These are phyloP conservation scores for Trachops cirrhosus DNA, from an alignment of 2,797 vertebrate genomes.

Conservation along the genomic window DNA sequence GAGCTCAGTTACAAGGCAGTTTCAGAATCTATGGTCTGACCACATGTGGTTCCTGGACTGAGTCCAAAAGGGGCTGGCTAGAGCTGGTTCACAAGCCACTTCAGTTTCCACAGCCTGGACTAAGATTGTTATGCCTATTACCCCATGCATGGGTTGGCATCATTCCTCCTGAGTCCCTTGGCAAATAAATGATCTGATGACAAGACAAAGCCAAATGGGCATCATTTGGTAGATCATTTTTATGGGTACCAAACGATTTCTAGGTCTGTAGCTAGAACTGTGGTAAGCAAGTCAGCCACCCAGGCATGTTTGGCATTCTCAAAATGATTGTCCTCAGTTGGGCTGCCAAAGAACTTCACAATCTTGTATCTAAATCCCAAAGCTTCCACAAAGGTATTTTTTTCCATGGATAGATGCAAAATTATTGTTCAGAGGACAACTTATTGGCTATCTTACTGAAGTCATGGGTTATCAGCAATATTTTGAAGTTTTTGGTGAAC, in stretches of 20 bases:
- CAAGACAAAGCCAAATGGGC: background rate
- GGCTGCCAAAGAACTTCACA: background rate
- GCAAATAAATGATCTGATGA: background rate
- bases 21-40: too few relatives aligned
- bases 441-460: background rate
- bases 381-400: background rate
- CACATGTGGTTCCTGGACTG: background rate
- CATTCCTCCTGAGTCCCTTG: background rate
- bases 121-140: background rate
- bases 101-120: background rate
- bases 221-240: background rate
- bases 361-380: background rate
- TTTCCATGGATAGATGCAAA: background rate
- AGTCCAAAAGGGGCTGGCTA: background rate
- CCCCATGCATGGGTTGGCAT: background rate
- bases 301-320: background rate
- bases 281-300: background rate
- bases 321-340: background rate
- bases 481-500: background rate
- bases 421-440: background rate
- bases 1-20: too few relatives aligned
- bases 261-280: background rate
- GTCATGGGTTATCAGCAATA: background rate
- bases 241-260: background rate
- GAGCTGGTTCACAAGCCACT: background rate